Conservation (phyloP, 2,797 vertebrate species). For the Champsocephalus esox region DNA sequence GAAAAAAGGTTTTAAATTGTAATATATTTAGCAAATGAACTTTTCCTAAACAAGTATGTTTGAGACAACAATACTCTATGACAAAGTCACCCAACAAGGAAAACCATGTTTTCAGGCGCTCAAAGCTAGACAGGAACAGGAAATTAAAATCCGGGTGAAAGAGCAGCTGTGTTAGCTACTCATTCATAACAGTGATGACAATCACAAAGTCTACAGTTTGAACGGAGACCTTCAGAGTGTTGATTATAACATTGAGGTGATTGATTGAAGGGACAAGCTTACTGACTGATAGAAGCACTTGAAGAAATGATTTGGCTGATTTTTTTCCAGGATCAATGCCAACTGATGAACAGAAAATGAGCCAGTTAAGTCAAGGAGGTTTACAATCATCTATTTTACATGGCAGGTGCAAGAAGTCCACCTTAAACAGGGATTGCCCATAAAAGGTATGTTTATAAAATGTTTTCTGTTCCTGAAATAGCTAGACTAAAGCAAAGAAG, state of each 20-base stretch:
- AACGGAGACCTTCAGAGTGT: slow-evolving; percentile 51
- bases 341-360: not conserved
- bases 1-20: not conserved
- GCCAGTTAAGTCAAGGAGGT: not conserved
- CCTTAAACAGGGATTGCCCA: not conserved
- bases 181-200: slow-evolving; percentile 61
- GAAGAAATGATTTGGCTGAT: slow-evolving; percentile 10
- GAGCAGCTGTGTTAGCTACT: slow-evolving; percentile 47
- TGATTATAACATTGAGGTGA: slow-evolving; percentile 56
- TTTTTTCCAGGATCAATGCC: not conserved
- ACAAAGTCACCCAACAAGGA: slow-evolving; percentile 37
- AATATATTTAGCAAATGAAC: not conserved
- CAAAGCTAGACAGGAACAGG: slow-evolving; percentile 72
- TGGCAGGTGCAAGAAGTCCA: not conserved
- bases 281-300: slow-evolving; percentile 39
- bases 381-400: not conserved
- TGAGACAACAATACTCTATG: slow-evolving; percentile 19
- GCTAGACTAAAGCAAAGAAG: not conserved
- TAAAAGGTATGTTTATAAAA: not conserved
- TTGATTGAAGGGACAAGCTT: slow-evolving; percentile 51
- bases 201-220: slow-evolving; percentile 54
- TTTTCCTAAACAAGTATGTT: slow-evolving; percentile 1
- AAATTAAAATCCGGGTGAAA: slow-evolving; percentile 78
- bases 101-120: slow-evolving; percentile 48
- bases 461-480: not conserved